phyloP scores from a whole-genome alignment of 2,797 vertebrate species.

The Xyrichtys novacula region DNA sequence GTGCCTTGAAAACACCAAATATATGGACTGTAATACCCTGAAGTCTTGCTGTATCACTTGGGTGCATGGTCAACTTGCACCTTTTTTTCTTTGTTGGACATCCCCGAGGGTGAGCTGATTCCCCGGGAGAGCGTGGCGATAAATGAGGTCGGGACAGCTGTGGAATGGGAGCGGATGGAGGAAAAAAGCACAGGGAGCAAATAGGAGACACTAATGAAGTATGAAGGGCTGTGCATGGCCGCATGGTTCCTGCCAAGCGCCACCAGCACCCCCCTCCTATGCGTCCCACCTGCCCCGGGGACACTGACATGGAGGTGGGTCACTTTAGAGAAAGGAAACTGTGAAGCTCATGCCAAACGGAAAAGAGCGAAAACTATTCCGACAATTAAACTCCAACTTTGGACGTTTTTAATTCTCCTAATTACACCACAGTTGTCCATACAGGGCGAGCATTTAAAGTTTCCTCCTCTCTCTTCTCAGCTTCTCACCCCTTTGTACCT shows the following conservation, averaged over 20 bases:
- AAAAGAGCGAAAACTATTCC: slow-evolving; percentile 33
- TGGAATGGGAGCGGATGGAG: slow-evolving; percentile 30
- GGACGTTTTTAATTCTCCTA: slow-evolving; percentile 34
- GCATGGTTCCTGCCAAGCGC: slow-evolving; percentile 72
- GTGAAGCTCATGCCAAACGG: slow-evolving; percentile 17
- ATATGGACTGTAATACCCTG: slow-evolving; percentile 1
- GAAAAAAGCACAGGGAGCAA: slow-evolving; percentile 47
- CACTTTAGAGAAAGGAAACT: slow-evolving; percentile 16
- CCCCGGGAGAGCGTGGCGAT: slow-evolving; percentile 59
- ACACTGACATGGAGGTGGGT: slow-evolving; percentile 46
- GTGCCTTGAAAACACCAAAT: not conserved
- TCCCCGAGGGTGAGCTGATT: slow-evolving; percentile 51
- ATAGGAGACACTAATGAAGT: slow-evolving; percentile 78
- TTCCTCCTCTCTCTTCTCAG: slow-evolving; percentile 21
- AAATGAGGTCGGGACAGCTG: slow-evolving; percentile 55
- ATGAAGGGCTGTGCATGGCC: slow-evolving; percentile 77
- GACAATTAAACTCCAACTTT: slow-evolving; percentile 30
- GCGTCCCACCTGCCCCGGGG: slow-evolving; percentile 59
- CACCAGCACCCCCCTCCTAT: slow-evolving; percentile 30
- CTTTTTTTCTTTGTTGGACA: slow-evolving; percentile 53
- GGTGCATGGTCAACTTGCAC: slow-evolving; percentile 12
- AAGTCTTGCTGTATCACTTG: not conserved
- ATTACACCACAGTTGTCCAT: slow-evolving; percentile 39
- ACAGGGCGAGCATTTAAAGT: slow-evolving; percentile 37
- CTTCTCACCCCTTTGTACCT: slow-evolving; percentile 47